phyloP scores from a whole-genome alignment of 2,113 vertebrate species.

The Speoplatyrhinus poulsoni region DNA sequence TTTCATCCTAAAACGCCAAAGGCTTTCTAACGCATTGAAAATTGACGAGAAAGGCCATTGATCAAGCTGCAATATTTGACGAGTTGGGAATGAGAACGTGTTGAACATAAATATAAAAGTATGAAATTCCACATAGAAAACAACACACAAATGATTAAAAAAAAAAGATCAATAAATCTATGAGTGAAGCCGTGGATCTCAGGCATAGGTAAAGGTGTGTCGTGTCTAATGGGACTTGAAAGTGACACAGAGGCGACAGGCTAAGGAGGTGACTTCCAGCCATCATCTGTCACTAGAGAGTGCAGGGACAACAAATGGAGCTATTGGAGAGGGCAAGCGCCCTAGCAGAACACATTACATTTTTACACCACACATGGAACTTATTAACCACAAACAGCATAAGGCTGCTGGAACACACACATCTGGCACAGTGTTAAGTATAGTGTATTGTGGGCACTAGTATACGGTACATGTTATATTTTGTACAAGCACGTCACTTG shows the following conservation, averaged over 20 bases:
- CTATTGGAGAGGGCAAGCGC: slow-evolving; percentile 71
- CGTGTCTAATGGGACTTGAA: slow-evolving; percentile 77
- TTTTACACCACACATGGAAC: slow-evolving; percentile 68
- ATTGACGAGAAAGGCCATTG: too few species aligned
- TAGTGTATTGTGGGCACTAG: too few species aligned
- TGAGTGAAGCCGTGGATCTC: slow-evolving; percentile 7
- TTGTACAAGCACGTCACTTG: too few species aligned
- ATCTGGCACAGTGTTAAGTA: not conserved
- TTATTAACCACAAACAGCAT: slow-evolving; percentile 51
- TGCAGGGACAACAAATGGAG: slow-evolving; percentile 72
- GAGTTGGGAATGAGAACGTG: too few species aligned
- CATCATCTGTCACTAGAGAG: slow-evolving; percentile 76
- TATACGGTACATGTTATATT: too few species aligned
- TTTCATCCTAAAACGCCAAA: too few species aligned
- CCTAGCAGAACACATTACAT: slow-evolving; percentile 82
- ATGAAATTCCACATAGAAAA: not conserved
- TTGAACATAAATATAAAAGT: too few species aligned
- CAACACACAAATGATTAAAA: slow-evolving; percentile 3
- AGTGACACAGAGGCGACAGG: slow-evolving; percentile 74
- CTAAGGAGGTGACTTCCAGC: slow-evolving; percentile 76
- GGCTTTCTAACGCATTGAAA: too few species aligned
- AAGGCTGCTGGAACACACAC: slow-evolving; percentile 1
- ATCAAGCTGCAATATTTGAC: too few species aligned
- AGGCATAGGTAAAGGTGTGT: slow-evolving; percentile 45
- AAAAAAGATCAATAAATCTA: slow-evolving; percentile 15